These are phyloP conservation scores for Diaperis boleti DNA, from an alignment of 2,888 invertebrate species.

Conservation along the genomic window DNA sequence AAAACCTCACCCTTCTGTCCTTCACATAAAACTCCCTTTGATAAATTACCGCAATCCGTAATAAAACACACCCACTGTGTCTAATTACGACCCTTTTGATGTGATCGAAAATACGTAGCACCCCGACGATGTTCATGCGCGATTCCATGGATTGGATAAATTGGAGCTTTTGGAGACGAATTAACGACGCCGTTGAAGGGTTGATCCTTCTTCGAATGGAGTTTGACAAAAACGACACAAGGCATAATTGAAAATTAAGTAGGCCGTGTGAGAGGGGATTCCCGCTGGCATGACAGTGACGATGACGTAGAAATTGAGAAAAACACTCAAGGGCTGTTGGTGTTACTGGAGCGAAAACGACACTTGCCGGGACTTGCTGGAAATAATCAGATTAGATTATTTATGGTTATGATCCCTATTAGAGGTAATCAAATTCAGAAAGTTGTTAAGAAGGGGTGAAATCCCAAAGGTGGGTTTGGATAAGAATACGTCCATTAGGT, in stretches of 20 bases:
- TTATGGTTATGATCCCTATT: slow-evolving; percentile 5
- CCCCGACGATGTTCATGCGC: slow-evolving; percentile 9
- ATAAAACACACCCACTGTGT: slow-evolving; percentile 46
- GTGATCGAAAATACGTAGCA: slow-evolving; percentile 37
- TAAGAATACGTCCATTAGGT: neutral
- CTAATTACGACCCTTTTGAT: slow-evolving; percentile 48
- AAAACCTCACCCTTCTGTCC: slow-evolving; percentile 23
- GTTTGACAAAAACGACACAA: neutral
- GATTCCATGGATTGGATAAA: slow-evolving; percentile 10
- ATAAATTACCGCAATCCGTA: slow-evolving; percentile 44
- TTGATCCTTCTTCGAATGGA: slow-evolving; percentile 2
- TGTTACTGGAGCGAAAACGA: neutral
- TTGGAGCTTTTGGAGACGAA: slow-evolving; percentile 4
- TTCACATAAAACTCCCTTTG: slow-evolving; percentile 31
- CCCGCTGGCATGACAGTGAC: too few relatives aligned
- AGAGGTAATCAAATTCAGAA: neutral
- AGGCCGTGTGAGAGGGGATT: neutral
- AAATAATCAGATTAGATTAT: slow-evolving; percentile 13
- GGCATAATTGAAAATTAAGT: slow-evolving; percentile 12
- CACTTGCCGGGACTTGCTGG: neutral
- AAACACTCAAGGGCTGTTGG: slow-evolving; percentile 6
- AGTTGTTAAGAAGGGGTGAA: neutral
- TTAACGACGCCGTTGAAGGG: neutral
- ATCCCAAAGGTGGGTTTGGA: neutral
- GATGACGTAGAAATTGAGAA: slow-evolving; percentile 6